These are phyloP conservation scores for Volucella inflata DNA, from an alignment of 2,888 invertebrate species.

Conservation along the genomic window DNA sequence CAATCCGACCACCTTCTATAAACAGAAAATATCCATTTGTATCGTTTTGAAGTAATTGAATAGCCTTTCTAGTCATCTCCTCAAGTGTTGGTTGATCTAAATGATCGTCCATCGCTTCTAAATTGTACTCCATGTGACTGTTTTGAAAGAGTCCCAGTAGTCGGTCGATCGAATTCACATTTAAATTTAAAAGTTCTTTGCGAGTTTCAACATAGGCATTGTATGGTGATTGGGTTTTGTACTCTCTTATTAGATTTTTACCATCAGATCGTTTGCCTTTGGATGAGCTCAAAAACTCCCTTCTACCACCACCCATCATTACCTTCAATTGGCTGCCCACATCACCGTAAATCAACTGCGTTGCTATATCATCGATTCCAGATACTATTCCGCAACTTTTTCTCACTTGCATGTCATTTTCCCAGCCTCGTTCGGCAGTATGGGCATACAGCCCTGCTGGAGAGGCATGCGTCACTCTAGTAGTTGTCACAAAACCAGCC, in stretches of 20 bases:
- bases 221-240: conserved; percentile 84
- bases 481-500: conserved; percentile 90
- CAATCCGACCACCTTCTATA: conserved; percentile 87
- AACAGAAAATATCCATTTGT: conserved; percentile 91
- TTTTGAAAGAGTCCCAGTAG: conserved; percentile 88
- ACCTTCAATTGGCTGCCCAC: conserved; percentile 90
- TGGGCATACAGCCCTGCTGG: conserved; percentile 88
- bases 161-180: conserved; percentile 85
- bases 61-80: conserved; percentile 92
- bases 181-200: conserved; percentile 83
- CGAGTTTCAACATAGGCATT: conserved; percentile 85
- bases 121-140: conserved; percentile 88
- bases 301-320: conserved; percentile 90
- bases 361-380: conserved; percentile 88
- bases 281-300: conserved; percentile 86
- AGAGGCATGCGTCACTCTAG: conserved; percentile 91
- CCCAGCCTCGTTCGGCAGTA: conserved; percentile 89
- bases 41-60: conserved; percentile 87
- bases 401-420: conserved; percentile 86
- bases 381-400: conserved; percentile 82
- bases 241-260: conserved; percentile 87
- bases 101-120: conserved; percentile 85
- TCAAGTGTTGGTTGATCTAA: conserved; percentile 87
- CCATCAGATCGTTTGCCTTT: conserved; percentile 86
- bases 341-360: conserved; percentile 87